phyloP scores from a whole-genome alignment of 2,113 vertebrate species.

The Capreolus pygargus region DNA sequence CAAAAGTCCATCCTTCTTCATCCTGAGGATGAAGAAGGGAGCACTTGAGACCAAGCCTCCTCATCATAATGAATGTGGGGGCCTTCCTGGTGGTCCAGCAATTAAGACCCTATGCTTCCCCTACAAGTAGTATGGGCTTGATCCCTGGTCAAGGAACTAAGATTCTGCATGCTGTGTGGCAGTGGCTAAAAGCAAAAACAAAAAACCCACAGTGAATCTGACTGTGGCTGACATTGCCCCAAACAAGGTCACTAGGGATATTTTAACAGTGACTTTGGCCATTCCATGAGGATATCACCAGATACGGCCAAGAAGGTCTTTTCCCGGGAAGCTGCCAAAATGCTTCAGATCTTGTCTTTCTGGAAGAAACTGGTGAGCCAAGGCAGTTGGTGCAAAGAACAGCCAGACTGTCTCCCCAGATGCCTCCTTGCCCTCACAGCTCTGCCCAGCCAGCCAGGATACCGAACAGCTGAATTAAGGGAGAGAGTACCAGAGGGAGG shows the following conservation, averaged over 20 bases:
- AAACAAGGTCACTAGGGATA: neutral
- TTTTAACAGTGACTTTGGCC: neutral
- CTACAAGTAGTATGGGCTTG: neutral
- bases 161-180: neutral
- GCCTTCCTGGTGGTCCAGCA: neutral
- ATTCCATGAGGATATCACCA: neutral
- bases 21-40: neutral
- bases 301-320: neutral
- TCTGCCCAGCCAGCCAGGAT: neutral
- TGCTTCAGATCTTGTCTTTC: neutral
- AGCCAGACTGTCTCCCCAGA: neutral
- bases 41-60: neutral
- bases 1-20: too few species aligned
- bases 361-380: neutral
- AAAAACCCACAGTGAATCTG: neutral
- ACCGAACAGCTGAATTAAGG: fast-evolving
- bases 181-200: neutral
- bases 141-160: neutral
- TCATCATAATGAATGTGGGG: neutral
- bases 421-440: neutral
- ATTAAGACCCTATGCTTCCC: neutral
- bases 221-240: neutral
- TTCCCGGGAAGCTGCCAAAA: neutral
- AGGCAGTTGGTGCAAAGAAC: neutral
- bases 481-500: fast-evolving